Conservation (phyloP, 2,797 vertebrate genomes). For the Syngnathus acus region DNA sequence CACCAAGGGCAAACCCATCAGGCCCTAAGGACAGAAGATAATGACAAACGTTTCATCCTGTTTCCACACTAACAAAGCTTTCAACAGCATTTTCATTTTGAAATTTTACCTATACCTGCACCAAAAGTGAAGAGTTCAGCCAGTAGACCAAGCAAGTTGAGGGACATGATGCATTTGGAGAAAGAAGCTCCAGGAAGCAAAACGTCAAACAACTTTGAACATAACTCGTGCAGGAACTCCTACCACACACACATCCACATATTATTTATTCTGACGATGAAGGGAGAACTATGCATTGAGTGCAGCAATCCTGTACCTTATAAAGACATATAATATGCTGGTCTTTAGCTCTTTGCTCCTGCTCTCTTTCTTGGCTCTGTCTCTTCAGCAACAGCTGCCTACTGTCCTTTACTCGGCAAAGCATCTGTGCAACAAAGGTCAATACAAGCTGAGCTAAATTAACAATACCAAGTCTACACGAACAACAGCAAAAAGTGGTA, state of each 20-base stretch:
- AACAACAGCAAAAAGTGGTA: not conserved
- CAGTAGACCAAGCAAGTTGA: conserved; percentile 80
- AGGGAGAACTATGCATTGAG: not conserved
- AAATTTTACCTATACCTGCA: conserved; percentile 35
- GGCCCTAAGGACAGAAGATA: conserved; percentile 38
- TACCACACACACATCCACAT: conserved; percentile 34
- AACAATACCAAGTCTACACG: not conserved
- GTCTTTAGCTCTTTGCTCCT: conserved; percentile 43
- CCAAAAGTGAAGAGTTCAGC: conserved; percentile 77
- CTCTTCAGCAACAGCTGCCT: conserved; percentile 79
- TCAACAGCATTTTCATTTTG: not conserved
- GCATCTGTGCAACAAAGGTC: conserved; percentile 63
- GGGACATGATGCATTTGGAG: conserved; percentile 80
- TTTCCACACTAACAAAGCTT: not conserved
- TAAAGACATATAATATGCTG: conserved; percentile 51
- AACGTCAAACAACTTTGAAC: conserved; percentile 76
- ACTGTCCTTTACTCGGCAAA: conserved; percentile 85
- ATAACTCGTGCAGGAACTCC: conserved; percentile 83
- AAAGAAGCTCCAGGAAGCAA: conserved; percentile 87
- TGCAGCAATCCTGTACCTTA: conserved; percentile 45
- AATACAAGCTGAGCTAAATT: not conserved
- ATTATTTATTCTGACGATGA: not conserved
- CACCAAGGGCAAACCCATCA: conserved; percentile 71
- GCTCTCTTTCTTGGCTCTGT: conserved; percentile 52
- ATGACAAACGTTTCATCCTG: not conserved